Base-by-base conservation (phyloP, 2,888 invertebrate species). In the Xestobium rufovillosum region DNA sequence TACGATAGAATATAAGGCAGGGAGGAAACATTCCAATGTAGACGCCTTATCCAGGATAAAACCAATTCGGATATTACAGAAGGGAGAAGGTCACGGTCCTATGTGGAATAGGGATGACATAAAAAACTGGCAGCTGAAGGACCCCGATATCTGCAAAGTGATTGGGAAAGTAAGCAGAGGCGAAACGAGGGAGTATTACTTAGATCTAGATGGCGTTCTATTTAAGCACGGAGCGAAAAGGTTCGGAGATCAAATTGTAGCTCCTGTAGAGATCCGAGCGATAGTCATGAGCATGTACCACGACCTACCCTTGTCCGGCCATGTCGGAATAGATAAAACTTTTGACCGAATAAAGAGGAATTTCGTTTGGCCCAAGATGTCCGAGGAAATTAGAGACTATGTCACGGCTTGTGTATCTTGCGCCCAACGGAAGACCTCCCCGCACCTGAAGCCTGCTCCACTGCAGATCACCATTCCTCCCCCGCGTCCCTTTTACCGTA, bases 321-420 rank as follows among this genome's bases (percentile, higher is more conserved):
- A 54, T 38, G 38, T 34, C 4, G 49, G 50, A 14, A 25, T 47
- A 1, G 41, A 50, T 9, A 43, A 40, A 26, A 50, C 52, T 3
- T 35, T 36, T 3, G 41, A 37, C 10, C 4, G 34, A 10, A 31
- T 52, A 6, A 11, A 32, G n/a, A n/a, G n/a, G n/a, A n/a, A n/a
- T n/a, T n/a, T n/a, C n/a, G n/a, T n/a, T n/a, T n/a, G n/a, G n/a
- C 3, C 13, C 4, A 39, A 36, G 2, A 26, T 50, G 27, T 26
- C 15, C 4, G 26, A 30, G 12, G 41, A 47, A 26, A 37, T 51
- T 0, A 41, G 41, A 26, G 31, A 42, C 3, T 50, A 34, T 14
- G 37, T 48, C 0, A 36, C 31, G 11, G 26, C 8, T 1, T 51
- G 51, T 30, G 28, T 35, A 2, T n/a, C 34, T 3, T 52, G 49